Conservation (phyloP, 2,797 vertebrate genomes). For the Sebastes trivittatus region DNA sequence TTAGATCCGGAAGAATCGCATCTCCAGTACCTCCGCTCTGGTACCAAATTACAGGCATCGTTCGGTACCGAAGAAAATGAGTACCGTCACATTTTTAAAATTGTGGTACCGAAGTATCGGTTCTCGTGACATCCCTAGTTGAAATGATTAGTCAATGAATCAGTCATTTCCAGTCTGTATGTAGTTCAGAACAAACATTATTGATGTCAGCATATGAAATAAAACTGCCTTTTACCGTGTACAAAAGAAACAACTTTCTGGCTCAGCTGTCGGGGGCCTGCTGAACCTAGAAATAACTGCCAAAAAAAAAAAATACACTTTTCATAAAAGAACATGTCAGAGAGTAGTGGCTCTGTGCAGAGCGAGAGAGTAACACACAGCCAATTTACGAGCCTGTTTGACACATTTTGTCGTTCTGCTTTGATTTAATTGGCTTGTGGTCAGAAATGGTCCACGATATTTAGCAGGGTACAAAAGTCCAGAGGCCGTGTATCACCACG, state of each 20-base stretch:
- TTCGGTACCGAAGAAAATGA: no score
- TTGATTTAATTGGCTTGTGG: slow-evolving; percentile 33
- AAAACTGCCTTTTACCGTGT: not conserved
- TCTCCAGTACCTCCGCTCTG: no score
- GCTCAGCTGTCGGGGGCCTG: fast-evolving
- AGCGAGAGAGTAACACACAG: not conserved
- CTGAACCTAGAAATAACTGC: not conserved
- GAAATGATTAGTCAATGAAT: no score
- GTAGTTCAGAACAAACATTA: not conserved
- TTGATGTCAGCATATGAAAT: not conserved
- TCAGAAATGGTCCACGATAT: not conserved
- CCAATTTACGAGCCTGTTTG: slow-evolving; percentile 14
- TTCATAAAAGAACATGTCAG: not conserved
- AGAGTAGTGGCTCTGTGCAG: not conserved
- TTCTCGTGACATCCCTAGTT: no score
- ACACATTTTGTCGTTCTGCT: not conserved
- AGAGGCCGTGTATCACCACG: not conserved
- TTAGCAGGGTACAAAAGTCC: slow-evolving; percentile 1
- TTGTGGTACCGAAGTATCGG: no score
- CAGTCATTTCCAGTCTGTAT: not conserved
- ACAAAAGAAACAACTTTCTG: not conserved
- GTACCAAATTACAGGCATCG: no score
- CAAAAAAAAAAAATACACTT: not conserved
- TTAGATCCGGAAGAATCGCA: no score
- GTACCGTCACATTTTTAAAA: no score